Percentiles rank a stretch among this genome's conserved stretches.
Conservation (phyloP, 2,888 invertebrate species). For the Trissolcus japonicus region DNA sequence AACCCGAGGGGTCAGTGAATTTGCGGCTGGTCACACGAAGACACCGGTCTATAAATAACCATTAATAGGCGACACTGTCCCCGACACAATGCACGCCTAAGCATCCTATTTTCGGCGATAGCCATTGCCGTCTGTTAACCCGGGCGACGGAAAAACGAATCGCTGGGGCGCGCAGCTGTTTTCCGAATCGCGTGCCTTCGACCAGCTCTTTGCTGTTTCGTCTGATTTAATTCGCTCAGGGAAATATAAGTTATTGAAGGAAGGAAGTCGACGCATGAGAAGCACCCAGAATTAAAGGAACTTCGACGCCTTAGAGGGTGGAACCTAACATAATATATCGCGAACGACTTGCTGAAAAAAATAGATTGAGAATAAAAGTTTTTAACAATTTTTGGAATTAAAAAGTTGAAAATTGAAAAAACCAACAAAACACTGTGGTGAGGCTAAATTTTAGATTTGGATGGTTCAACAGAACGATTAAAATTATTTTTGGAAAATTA, state of each 20-base stretch:
- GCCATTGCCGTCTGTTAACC: conserved; percentile 67
- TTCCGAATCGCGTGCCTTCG: conserved; percentile 25
- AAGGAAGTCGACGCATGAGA: not conserved
- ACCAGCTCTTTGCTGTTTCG: conserved; percentile 28
- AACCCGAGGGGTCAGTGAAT: conserved; percentile 4
- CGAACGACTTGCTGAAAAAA: too few relatives aligned
- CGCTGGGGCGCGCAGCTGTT: conserved; percentile 59
- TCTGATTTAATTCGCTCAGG: conserved; percentile 43
- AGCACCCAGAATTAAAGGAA: conserved; percentile 4
- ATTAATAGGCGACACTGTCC: conserved; percentile 40
- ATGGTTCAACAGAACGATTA: too few relatives aligned
- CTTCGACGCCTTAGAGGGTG: too few relatives aligned
- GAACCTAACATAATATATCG: too few relatives aligned
- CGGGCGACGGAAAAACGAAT: conserved; percentile 64
- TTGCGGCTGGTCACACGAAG: conserved; percentile 5
- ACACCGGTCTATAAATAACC: conserved; percentile 44
- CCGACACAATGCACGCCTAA: conserved; percentile 61
- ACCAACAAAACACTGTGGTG: too few relatives aligned
- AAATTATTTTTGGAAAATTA: too few relatives aligned
- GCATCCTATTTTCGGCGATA: conserved; percentile 74
- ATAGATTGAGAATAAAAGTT: too few relatives aligned
- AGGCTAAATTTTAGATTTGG: too few relatives aligned
- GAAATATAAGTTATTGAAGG: conserved; percentile 36
- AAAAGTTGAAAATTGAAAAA: too few relatives aligned
- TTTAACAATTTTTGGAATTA: too few relatives aligned